Conservation (phyloP, 2,113 vertebrate genomes). For the Ariopsis seemanni region DNA sequence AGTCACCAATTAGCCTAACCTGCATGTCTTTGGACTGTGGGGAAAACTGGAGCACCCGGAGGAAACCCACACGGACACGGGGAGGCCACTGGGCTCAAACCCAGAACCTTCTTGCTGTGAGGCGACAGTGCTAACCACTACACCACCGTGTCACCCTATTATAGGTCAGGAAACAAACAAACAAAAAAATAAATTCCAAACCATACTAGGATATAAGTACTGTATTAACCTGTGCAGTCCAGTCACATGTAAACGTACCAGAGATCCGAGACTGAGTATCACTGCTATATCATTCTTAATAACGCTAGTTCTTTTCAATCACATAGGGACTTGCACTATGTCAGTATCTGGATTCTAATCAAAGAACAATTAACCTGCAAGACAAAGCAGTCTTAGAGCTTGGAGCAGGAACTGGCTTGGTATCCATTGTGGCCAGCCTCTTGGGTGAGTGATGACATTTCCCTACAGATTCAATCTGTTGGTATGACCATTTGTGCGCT, state of each 20-base stretch:
- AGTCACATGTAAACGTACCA: background rate
- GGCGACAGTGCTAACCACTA: too few relatives aligned
- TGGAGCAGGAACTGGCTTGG: conserved; percentile 87
- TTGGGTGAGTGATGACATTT: conserved; percentile 56
- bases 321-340: conserved; percentile 81
- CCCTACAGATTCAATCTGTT: background rate
- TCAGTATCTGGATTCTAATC: conserved; percentile 82
- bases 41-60: too few relatives aligned
- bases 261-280: background rate
- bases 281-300: background rate
- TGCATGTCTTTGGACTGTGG: too few relatives aligned
- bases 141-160: too few relatives aligned
- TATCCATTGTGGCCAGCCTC: conserved; percentile 61
- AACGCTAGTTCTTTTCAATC: background rate
- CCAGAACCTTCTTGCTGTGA: too few relatives aligned
- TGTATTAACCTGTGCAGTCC: background rate
- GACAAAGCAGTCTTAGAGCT: conserved; percentile 85
- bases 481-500: background rate
- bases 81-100: too few relatives aligned
- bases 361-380: conserved; percentile 74
- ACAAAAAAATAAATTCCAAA: background rate
- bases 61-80: too few relatives aligned
- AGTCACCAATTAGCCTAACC: too few relatives aligned
- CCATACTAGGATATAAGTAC: background rate
- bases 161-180: background rate